Base-by-base conservation (phyloP, 2,888 invertebrate genomes). In the Iselma pallidipennis region DNA sequence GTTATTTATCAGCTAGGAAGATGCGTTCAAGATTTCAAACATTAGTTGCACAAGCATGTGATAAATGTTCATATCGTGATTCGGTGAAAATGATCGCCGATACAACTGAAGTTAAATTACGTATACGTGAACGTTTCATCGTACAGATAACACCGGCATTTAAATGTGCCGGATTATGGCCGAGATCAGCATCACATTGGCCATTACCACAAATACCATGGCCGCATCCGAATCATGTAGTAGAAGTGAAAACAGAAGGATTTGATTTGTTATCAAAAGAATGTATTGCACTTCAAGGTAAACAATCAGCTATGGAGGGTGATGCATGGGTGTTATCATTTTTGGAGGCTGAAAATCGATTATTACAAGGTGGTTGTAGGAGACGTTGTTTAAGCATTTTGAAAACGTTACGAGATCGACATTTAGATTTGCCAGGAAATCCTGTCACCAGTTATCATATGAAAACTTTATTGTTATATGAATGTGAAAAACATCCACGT, bases 101-200 rank as follows among this genome's bases (percentile, higher is more conserved):
- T 80, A 92, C 91, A 1, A 91, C 89, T 2, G 94, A 94, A 79
- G 94, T 94, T 55, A 89, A 89, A 75, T 82, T 94, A 49, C 81
- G 91, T 33, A 90, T 94, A 63, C 84, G 91, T 21, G 93, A 93
- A 76, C 82, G 92, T 55, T 93, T 86, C 79, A 86, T 91, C 25
- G 92, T 94, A 14, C 92, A 93, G 83, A 91, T 94, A 66, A 93
- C 92, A 0, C 93, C 93, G 33, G 91, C 92, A 4, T 93, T 93
- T 82, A 89, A 91, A 73, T 93, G 93, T 78, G 86, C 89, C 19
- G 92, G 93, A 9, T 91, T 94, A 52, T 94, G 94, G 94, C 93
- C 93, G 0, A 82, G 92, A 61, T 91, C 90, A 2, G 92, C 92
- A 0, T 88, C 90, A 0, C 91, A 92, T 74, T 94, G 93, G 93